A percentile compares a stretch with the other conserved stretches of the same genome.
These are phyloP conservation scores for Neoascia interrupta DNA, from an alignment of 2,888 invertebrate genomes.

Conservation along the genomic window DNA sequence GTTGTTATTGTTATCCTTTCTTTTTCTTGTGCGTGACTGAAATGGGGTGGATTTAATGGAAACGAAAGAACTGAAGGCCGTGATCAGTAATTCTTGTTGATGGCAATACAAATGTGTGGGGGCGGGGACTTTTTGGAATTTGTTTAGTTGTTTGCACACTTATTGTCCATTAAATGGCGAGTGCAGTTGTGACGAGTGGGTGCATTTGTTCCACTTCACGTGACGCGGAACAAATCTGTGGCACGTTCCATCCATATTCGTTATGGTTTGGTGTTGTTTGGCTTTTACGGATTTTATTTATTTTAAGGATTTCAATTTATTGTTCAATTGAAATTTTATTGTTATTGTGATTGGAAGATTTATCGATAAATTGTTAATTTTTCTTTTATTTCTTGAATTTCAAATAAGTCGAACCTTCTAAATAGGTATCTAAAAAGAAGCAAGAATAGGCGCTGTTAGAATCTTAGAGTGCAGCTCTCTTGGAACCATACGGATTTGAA, in stretches of 20 bases:
- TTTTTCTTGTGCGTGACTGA: neutral
- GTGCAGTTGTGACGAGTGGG: slow-evolving; percentile 3
- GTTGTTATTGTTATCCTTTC: slow-evolving; percentile 19
- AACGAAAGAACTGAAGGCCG: slow-evolving; percentile 26
- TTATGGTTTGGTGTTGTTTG: neutral
- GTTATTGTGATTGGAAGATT: no score
- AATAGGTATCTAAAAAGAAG: no score
- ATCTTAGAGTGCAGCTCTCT: no score
- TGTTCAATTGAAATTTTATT: no score
- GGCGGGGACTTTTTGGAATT: slow-evolving; percentile 29
- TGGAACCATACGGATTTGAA: no score
- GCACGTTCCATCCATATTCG: slow-evolving; percentile 37
- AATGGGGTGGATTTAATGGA: slow-evolving; percentile 43
- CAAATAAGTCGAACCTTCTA: no score
- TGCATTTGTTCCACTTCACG: slow-evolving; percentile 55
- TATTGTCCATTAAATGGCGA: slow-evolving; percentile 45
- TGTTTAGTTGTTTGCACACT: slow-evolving; percentile 47
- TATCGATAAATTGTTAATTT: no score
- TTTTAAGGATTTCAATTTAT: no score
- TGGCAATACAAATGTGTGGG: slow-evolving; percentile 41
- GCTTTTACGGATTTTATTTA: neutral
- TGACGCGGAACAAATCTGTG: slow-evolving; percentile 31
- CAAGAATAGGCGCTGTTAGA: no score
- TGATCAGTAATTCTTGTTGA: slow-evolving; percentile 30
- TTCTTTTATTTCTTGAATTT: no score